phyloP scores from a whole-genome alignment of 2,797 vertebrate species.

The Micropoecilia bifurca region DNA sequence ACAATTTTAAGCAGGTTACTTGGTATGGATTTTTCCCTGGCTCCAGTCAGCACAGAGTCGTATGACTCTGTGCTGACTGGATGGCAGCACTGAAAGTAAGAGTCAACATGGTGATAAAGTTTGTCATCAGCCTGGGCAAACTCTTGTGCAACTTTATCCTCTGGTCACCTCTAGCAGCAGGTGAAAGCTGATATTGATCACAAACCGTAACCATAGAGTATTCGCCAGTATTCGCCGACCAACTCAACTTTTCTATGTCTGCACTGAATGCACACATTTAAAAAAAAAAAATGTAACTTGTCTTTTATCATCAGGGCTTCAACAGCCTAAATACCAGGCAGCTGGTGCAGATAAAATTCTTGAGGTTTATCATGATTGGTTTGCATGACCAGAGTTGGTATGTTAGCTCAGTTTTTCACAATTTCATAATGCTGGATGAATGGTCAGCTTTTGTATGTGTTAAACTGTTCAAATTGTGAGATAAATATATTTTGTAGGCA shows the following conservation, averaged over 20 bases:
- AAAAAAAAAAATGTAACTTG: neutral
- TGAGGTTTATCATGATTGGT: conserved; percentile 4
- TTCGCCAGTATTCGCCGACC: neutral
- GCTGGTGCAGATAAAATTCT: neutral
- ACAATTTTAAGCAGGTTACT: conserved; percentile 15
- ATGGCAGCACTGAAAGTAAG: conserved; percentile 17
- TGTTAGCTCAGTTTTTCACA: neutral
- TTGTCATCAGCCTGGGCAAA: conserved; percentile 36
- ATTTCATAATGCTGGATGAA: neutral
- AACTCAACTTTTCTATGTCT: conserved; percentile 4
- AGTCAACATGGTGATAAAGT: conserved; percentile 28
- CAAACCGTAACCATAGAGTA: conserved; percentile 72
- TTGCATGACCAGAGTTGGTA: neutral
- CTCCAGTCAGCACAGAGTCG: conserved; percentile 35
- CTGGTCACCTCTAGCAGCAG: conserved; percentile 57
- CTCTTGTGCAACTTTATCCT: conserved; percentile 67
- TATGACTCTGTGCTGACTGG: conserved; percentile 46
- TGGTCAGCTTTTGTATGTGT: neutral
- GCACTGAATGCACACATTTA: neutral
- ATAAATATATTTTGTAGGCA: neutral
- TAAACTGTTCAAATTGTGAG: neutral
- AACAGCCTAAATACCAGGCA: neutral
- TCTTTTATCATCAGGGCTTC: neutral
- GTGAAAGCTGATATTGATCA: conserved; percentile 75
- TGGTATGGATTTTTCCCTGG: conserved; percentile 17